phyloP scores from a whole-genome alignment of 2,888 invertebrate genomes.

The Serrognathus titanus region DNA sequence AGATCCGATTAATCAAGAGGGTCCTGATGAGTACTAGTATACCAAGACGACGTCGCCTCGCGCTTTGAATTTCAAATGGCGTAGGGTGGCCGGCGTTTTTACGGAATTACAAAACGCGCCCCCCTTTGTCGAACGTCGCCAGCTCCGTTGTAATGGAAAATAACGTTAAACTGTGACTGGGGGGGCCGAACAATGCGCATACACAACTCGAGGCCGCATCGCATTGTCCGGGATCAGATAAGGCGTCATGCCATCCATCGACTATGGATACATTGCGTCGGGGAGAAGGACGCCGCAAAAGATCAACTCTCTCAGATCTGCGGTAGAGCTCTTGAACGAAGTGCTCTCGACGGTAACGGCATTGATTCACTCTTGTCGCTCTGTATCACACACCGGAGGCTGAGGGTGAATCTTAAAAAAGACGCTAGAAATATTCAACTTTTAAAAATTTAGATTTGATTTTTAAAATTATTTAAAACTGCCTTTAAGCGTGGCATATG shows the following conservation, averaged over 20 bases:
- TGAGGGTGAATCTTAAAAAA: too few relatives aligned
- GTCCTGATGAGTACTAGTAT: slow-evolving; percentile 16
- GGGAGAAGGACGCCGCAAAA: slow-evolving; percentile 5
- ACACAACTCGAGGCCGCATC: slow-evolving; percentile 13
- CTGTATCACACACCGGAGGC: too few relatives aligned
- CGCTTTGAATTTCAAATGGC: slow-evolving; percentile 43
- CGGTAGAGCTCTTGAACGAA: slow-evolving; percentile 10
- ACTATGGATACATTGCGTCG: not conserved
- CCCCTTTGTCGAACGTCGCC: slow-evolving; percentile 23
- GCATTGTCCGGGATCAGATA: slow-evolving; percentile 16
- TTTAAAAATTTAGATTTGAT: too few relatives aligned
- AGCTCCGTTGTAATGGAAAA: slow-evolving; percentile 36
- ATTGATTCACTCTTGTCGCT: too few relatives aligned
- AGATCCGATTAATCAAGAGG: slow-evolving; percentile 30
- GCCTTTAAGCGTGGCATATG: too few relatives aligned
- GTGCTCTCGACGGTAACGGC: slow-evolving; percentile 12
- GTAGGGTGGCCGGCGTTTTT: slow-evolving; percentile 31
- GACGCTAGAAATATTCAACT: too few relatives aligned
- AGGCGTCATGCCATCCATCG: not conserved
- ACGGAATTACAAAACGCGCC: slow-evolving; percentile 33
- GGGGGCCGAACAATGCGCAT: slow-evolving; percentile 4
- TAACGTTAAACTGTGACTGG: slow-evolving; percentile 37
- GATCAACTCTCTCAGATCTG: slow-evolving; percentile 10
- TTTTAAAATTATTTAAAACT: too few relatives aligned
- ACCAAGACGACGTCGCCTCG: slow-evolving; percentile 31